These are phyloP conservation scores for Oxyruncus cristatus DNA, from an alignment of 2,113 vertebrate genomes.

Conservation along the genomic window DNA sequence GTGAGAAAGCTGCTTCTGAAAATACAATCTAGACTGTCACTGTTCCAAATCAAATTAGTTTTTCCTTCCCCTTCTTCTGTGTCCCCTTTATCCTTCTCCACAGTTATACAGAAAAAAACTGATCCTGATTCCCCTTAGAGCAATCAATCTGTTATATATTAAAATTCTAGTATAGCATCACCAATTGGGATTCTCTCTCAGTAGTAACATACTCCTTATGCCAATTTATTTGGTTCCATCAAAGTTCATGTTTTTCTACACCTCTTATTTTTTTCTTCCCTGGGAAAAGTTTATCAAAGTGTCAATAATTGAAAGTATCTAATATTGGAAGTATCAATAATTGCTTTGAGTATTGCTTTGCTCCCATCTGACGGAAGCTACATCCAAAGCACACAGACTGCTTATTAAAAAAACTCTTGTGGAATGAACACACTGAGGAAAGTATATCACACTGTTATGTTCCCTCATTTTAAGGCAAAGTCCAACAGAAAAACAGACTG, in stretches of 20 bases:
- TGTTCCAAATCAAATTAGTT: neutral
- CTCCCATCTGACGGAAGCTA: neutral
- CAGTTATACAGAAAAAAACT: neutral
- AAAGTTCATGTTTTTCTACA: neutral
- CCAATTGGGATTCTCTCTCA: neutral
- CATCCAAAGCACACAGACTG: neutral
- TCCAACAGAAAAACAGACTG: neutral
- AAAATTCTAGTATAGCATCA: neutral
- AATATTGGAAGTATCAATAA: neutral
- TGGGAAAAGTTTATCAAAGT: neutral
- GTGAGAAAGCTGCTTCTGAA: neutral
- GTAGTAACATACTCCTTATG: neutral
- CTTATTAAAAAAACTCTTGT: neutral
- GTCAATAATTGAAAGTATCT: neutral
- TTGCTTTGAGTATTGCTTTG: neutral
- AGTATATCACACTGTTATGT: neutral
- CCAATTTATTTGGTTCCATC: neutral
- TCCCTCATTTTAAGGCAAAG: neutral
- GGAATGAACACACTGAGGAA: neutral
- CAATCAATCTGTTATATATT: neutral
- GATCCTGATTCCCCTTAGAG: neutral
- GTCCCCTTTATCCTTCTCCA: neutral
- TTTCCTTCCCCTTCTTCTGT: neutral
- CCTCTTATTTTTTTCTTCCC: neutral
- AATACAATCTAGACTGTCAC: neutral